Percentiles rank a stretch among this genome's conserved stretches.
phyloP scores from a whole-genome alignment of 1,140 invertebrate genomes.

The Drosophila dunni region DNA sequence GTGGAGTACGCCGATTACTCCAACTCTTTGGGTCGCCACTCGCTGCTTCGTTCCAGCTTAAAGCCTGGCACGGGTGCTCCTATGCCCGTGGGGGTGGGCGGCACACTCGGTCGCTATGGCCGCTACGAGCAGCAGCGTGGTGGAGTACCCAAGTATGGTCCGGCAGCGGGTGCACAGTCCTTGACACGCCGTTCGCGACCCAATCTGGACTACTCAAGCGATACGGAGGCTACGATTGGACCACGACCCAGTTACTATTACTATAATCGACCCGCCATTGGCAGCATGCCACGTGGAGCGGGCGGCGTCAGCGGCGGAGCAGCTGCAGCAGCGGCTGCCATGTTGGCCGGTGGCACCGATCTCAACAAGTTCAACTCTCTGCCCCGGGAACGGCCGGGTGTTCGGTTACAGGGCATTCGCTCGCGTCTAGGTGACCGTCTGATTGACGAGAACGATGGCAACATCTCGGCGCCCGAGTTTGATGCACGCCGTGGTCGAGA shows the following conservation, averaged over 20 bases:
- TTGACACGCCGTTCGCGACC: constrained; percentile 89
- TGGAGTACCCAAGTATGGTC: constrained; percentile 72
- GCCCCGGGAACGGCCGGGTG: constrained; percentile 89
- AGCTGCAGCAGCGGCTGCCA: constrained; percentile 74
- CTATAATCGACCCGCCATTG: constrained; percentile 86
- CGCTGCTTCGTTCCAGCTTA: constrained; percentile 90
- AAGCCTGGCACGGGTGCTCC: constrained; percentile 87
- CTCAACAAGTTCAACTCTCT: constrained; percentile 89
- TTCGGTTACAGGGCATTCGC: constrained; percentile 75
- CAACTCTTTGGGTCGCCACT: constrained; percentile 89
- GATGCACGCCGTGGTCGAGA: constrained; percentile 88
- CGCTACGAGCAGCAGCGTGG: constrained; percentile 80
- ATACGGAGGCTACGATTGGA: constrained; percentile 95
- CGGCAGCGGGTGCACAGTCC: constrained; percentile 84
- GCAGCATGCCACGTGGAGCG: constrained; percentile 85
- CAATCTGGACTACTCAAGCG: constrained; percentile 95
- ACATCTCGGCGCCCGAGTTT: constrained; percentile 92
- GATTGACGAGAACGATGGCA: constrained; percentile 92
- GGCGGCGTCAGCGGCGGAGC: constrained; percentile 83
- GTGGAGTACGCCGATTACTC: constrained; percentile 91
- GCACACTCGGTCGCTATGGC: constrained; percentile 82
- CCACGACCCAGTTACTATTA: constrained; percentile 92
- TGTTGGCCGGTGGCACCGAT: constrained; percentile 72
- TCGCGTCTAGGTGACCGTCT: constrained; percentile 83
- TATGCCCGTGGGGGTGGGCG: constrained; percentile 75